A percentile compares a stretch with the other conserved stretches of the same genome.
Conservation (phyloP, 2,888 invertebrate species). For the Apantesis nais region DNA sequence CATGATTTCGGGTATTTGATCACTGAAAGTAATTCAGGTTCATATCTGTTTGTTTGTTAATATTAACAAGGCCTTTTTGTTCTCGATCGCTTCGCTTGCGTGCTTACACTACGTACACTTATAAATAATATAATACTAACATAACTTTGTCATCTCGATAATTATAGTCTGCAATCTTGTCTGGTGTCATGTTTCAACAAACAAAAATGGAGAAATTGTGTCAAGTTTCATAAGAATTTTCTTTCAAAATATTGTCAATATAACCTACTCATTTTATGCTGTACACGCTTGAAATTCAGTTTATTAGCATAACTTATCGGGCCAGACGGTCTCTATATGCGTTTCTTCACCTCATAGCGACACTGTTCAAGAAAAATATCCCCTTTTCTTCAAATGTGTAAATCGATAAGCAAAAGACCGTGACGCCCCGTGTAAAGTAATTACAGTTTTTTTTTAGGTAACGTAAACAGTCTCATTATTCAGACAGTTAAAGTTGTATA, state of each 20-base stretch:
- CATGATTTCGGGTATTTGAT: background rate
- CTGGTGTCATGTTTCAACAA: background rate
- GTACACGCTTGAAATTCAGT: background rate
- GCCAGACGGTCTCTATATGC: background rate
- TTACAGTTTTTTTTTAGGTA: background rate
- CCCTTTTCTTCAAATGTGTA: background rate
- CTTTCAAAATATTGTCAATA: background rate
- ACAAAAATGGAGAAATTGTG: background rate
- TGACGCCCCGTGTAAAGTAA: background rate
- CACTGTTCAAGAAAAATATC: background rate
- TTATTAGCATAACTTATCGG: slow-evolving; percentile 6
- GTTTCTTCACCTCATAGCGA: background rate
- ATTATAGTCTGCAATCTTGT: background rate
- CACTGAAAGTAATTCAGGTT: background rate
- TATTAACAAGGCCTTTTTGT: background rate
- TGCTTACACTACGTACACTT: too few species aligned
- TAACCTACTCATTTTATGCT: background rate
- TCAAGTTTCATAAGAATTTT: background rate
- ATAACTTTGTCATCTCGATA: background rate
- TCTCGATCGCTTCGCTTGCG: background rate
- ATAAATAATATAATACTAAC: background rate
- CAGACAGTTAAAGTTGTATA: too few species aligned
- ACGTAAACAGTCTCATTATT: background rate
- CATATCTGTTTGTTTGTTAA: background rate
- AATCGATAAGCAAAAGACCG: background rate